Evolutionary conservation across 2,888 invertebrate species (phyloP).

Genomic region (Phasia obesa): DNA sequence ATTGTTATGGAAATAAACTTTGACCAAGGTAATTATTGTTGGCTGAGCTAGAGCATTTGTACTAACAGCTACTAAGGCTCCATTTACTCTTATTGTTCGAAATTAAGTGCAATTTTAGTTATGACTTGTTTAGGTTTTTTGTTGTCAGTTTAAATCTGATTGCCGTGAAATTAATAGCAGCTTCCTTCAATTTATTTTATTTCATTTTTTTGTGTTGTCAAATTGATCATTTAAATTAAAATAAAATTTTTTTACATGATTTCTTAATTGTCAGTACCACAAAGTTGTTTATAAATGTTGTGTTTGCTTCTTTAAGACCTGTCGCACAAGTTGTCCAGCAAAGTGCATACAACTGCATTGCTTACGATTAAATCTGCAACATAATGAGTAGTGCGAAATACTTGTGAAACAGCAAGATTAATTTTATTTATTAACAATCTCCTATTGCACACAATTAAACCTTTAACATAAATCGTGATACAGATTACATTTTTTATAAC

Average conservation of each 20-base stretch:
- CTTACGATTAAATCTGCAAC: neutral
- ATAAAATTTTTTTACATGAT: neutral
- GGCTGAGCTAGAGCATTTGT: neutral
- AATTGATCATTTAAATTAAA: conserved; percentile 1
- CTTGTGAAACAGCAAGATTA: neutral
- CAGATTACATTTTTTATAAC: neutral
- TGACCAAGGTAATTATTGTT: conserved; percentile 56
- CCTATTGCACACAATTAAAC: no score
- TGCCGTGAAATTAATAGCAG: neutral
- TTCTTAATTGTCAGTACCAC: no score
- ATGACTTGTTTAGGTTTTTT: conserved; percentile 31
- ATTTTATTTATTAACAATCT: neutral
- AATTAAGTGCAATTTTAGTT: conserved; percentile 42
- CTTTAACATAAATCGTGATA: no score
- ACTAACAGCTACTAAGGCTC: neutral
- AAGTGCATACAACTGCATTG: neutral
- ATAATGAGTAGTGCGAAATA: neutral
- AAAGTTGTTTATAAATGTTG: neutral
- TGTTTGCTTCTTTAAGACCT: neutral
- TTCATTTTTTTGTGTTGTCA: neutral
- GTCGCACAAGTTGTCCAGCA: neutral
- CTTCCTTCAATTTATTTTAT: conserved; percentile 36
- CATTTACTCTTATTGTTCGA: conserved; percentile 56
- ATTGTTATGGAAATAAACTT: conserved; percentile 59
- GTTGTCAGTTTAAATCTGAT: neutral